Evolutionary conservation across 2,797 vertebrate genomes (phyloP).

Genomic region (Amblyopsis hoosieri): DNA sequence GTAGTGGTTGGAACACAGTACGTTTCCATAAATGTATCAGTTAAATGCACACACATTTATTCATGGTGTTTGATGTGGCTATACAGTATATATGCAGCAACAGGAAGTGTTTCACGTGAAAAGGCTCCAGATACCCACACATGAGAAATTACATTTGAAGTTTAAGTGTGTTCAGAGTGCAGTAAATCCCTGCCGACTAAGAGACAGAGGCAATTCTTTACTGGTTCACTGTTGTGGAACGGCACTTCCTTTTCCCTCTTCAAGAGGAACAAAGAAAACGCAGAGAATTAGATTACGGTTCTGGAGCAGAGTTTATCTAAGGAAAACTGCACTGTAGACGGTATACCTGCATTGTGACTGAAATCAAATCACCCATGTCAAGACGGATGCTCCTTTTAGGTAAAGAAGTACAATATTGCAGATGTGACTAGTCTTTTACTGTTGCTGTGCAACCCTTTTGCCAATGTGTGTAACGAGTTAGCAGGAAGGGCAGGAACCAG

Average conservation of each 20-base stretch:
- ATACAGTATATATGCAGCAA: too few relatives aligned
- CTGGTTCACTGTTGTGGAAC: conserved; percentile 6
- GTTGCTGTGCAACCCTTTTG: conserved; percentile 8
- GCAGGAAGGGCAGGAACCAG: too few relatives aligned
- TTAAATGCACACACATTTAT: too few relatives aligned
- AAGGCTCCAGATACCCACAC: too few relatives aligned
- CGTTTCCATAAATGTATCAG: too few relatives aligned
- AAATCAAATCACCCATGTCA: conserved; percentile 31
- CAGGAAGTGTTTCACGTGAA: neutral
- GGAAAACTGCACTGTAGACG: conserved; percentile 39
- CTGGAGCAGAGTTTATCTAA: conserved; percentile 34
- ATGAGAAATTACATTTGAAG: neutral
- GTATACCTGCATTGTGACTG: conserved; percentile 26
- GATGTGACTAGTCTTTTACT: conserved; percentile 15
- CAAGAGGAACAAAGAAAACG: conserved; percentile 21
- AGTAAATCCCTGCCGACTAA: neutral
- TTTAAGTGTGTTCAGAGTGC: neutral
- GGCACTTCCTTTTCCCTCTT: neutral
- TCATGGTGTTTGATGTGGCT: too few relatives aligned
- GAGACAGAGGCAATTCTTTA: conserved; percentile 12
- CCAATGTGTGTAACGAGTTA: too few relatives aligned
- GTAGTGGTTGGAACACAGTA: too few relatives aligned
- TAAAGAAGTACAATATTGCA: conserved; percentile 13
- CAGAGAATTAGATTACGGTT: conserved; percentile 26
- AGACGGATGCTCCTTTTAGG: conserved; percentile 39